A percentile compares a stretch with the other conserved stretches of the same genome.
Conservation (phyloP, 1,140 invertebrate species). For the Melitaea cinxia region DNA sequence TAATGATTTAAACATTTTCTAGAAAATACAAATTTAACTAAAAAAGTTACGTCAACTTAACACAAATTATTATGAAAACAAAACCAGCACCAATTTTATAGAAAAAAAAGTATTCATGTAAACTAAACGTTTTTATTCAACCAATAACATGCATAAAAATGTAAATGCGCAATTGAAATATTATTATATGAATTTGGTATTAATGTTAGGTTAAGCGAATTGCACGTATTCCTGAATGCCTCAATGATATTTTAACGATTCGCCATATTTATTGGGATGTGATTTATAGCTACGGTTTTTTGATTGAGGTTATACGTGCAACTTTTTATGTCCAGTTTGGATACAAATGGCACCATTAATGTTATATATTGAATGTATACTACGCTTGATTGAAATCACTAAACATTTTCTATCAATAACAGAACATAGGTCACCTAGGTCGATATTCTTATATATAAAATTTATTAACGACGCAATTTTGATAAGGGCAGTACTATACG, state of each 20-base stretch:
- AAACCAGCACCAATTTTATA: background rate
- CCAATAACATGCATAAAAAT: background rate
- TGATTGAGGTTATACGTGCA: slow-evolving; percentile 15
- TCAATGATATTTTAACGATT: slow-evolving; percentile 25
- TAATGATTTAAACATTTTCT: background rate
- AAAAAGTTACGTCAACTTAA: no score
- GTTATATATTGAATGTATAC: background rate
- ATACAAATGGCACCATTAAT: slow-evolving; percentile 9
- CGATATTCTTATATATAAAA: background rate
- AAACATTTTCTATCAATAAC: background rate
- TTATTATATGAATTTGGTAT: slow-evolving; percentile 13
- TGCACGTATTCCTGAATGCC: slow-evolving; percentile 23
- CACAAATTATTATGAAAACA: no score
- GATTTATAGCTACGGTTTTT: slow-evolving; percentile 14
- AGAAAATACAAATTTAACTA: no score
- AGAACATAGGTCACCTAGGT: background rate
- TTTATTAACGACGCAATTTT: background rate
- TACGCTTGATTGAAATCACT: background rate
- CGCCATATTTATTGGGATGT: slow-evolving; percentile 21
- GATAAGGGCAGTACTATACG: background rate
- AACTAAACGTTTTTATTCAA: background rate
- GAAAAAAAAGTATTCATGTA: background rate
- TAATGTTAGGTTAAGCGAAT: slow-evolving; percentile 20
- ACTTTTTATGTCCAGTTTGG: slow-evolving; percentile 11
- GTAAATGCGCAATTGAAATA: slow-evolving; percentile 6